Evolutionary conservation across 2,113 vertebrate species (phyloP).

Genomic region (Melanotaenia duboulayi): DNA sequence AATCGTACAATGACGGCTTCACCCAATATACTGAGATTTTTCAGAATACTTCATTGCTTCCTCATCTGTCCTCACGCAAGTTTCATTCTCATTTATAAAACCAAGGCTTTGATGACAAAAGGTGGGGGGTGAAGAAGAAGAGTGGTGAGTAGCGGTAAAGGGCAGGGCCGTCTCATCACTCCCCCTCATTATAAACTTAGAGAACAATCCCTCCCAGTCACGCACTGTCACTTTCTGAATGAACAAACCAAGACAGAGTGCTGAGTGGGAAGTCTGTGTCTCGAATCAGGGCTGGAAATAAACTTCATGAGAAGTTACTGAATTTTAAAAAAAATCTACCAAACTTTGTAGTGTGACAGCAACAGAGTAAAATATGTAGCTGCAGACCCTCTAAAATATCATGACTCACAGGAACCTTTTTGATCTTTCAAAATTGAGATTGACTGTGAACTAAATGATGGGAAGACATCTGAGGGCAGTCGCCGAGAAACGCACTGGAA

Average conservation of each 20-base stretch:
- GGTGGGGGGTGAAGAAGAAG: slow-evolving; percentile 22
- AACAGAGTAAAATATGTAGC: neutral
- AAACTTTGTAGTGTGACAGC: neutral
- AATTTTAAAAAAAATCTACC: neutral
- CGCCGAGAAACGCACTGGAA: slow-evolving; percentile 26
- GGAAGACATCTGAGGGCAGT: slow-evolving; percentile 4
- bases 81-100: slow-evolving; percentile 56
- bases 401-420: neutral
- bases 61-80: slow-evolving; percentile 58
- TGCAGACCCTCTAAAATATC: neutral
- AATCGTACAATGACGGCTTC: neutral
- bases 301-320: neutral
- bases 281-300: slow-evolving; percentile 2
- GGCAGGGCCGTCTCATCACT: slow-evolving; percentile 41
- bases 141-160: slow-evolving; percentile 48
- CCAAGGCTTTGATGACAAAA: slow-evolving; percentile 41
- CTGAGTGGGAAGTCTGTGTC: slow-evolving; percentile 22
- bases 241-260: slow-evolving; percentile 50
- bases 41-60: slow-evolving; percentile 51
- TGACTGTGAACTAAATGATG: slow-evolving; percentile 13
- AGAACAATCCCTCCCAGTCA: slow-evolving; percentile 58
- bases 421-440: slow-evolving; percentile 8
- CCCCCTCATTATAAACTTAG: slow-evolving; percentile 28
- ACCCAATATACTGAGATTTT: slow-evolving; percentile 68
- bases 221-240: slow-evolving; percentile 77